These are phyloP conservation scores for Amblyjoppa fuscipennis DNA, from an alignment of 2,888 invertebrate species.

Conservation along the genomic window DNA sequence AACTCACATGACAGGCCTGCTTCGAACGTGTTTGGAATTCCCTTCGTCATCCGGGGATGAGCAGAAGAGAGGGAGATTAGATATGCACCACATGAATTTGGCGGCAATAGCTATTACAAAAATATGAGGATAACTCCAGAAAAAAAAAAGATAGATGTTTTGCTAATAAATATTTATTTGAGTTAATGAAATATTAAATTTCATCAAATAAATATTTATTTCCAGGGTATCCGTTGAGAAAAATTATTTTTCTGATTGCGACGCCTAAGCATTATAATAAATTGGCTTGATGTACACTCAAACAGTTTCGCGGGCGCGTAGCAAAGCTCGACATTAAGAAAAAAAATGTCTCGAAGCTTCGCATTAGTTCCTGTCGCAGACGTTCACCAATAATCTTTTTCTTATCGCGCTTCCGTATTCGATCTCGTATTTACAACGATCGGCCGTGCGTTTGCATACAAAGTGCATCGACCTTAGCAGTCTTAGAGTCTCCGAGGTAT, in stretches of 20 bases:
- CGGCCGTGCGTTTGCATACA: slow-evolving; percentile 74
- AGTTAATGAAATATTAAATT: neutral
- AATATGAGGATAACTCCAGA: neutral
- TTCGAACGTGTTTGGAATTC: slow-evolving; percentile 43
- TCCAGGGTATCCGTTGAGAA: too few species aligned
- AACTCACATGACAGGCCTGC: slow-evolving; percentile 45
- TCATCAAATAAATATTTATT: neutral
- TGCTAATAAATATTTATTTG: neutral
- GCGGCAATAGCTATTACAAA: too few species aligned
- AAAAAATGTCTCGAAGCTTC: neutral
- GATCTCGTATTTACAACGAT: slow-evolving; percentile 68
- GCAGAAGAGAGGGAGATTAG: neutral
- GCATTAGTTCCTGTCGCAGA: neutral
- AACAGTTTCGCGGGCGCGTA: neutral
- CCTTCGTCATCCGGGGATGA: slow-evolving; percentile 10
- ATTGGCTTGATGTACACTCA: neutral
- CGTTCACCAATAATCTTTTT: neutral
- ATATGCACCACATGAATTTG: neutral
- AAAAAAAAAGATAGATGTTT: neutral
- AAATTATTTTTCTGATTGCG: too few species aligned
- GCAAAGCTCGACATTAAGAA: neutral
- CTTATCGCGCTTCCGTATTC: slow-evolving; percentile 7
- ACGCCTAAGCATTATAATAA: too few species aligned
- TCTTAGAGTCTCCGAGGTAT: slow-evolving; percentile 62
- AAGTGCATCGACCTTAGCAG: slow-evolving; percentile 70